Evolutionary conservation across 2,113 vertebrate genomes (phyloP).

Genomic region (Serinus canaria): DNA sequence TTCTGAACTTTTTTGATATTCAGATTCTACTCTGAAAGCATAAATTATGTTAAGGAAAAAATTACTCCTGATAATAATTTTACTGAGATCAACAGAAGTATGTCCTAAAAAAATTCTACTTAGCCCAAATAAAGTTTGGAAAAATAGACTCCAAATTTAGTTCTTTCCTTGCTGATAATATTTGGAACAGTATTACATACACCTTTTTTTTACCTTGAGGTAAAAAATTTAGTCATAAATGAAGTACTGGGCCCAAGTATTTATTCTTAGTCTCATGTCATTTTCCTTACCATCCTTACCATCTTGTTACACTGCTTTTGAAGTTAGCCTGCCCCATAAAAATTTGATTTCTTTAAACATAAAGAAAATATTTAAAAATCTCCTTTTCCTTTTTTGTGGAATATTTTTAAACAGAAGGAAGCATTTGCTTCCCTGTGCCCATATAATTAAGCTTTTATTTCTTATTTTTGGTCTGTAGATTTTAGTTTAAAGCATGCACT

Average conservation of each 20-base stretch:
- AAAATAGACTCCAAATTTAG: neutral
- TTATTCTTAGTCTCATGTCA: neutral
- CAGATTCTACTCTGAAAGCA: neutral
- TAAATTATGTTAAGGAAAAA: neutral
- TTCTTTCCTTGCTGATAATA: neutral
- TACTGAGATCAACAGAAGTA: neutral
- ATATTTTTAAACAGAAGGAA: neutral
- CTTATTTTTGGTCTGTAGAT: neutral
- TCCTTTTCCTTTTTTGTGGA: neutral
- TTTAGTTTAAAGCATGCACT: neutral
- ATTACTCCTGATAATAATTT: neutral
- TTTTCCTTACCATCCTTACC: neutral
- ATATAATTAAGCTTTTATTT: neutral
- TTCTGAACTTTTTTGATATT: neutral
- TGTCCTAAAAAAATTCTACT: neutral
- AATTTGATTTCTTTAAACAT: neutral
- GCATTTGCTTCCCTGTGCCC: neutral
- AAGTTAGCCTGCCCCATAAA: neutral
- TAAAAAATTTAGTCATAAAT: neutral
- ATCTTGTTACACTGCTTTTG: neutral
- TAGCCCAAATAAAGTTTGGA: neutral
- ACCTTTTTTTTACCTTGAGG: neutral
- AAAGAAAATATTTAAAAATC: neutral
- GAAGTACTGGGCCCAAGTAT: neutral
- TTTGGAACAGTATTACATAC: neutral